Evolutionary conservation across 2,113 vertebrate genomes (phyloP).

Genomic region (Phalacrocorax pelagicus): DNA sequence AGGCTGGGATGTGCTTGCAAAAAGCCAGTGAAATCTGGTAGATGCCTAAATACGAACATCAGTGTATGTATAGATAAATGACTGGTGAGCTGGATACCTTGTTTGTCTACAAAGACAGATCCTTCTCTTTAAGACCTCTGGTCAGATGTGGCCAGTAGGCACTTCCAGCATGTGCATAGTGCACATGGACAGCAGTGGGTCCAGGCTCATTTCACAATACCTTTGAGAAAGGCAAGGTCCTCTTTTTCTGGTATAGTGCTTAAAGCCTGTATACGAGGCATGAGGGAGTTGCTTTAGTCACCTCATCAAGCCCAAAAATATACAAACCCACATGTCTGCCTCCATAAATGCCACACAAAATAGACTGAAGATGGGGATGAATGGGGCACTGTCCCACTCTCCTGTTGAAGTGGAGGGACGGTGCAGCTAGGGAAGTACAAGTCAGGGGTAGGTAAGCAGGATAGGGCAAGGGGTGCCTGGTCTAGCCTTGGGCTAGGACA

Average conservation of each 20-base stretch:
- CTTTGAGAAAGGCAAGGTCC: background rate
- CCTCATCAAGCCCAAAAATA: background rate
- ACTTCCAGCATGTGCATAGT: background rate
- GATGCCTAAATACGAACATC: rapidly evolving
- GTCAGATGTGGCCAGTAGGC: background rate
- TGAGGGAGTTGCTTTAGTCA: background rate
- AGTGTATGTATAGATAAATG: background rate
- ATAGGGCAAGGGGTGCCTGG: background rate
- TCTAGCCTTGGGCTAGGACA: background rate
- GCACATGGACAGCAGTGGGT: background rate
- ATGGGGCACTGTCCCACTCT: background rate
- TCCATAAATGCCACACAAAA: background rate
- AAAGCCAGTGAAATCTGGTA: background rate
- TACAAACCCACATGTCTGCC: background rate
- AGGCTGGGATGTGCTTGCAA: background rate
- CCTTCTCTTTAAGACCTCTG: background rate
- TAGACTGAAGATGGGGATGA: background rate
- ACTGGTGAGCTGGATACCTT: background rate
- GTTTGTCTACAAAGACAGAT: background rate
- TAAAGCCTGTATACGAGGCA: background rate
- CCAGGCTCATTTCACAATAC: background rate
- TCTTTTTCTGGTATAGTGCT: background rate
- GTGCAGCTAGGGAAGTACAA: background rate
- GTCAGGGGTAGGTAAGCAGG: background rate
- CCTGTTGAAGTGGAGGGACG: background rate